These are phyloP conservation scores for Gobius niger DNA, from an alignment of 2,113 vertebrate species.

Conservation along the genomic window DNA sequence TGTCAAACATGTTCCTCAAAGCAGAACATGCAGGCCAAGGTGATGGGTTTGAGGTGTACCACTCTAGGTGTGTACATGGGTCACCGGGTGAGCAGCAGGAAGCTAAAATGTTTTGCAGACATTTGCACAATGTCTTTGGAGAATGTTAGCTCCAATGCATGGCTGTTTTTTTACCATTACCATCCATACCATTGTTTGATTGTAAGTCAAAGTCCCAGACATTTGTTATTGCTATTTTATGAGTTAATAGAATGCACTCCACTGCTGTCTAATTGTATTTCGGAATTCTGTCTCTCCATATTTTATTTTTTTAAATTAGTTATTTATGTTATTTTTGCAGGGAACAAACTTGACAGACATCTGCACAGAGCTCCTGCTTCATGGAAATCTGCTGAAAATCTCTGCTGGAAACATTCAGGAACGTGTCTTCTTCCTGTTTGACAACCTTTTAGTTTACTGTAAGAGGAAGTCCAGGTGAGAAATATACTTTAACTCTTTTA, in stretches of 20 bases:
- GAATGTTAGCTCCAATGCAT: not conserved
- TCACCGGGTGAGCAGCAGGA: not conserved
- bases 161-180: not conserved
- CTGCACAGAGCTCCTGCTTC: conserved; percentile 92
- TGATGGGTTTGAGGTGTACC: not conserved
- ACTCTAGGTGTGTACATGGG: not conserved
- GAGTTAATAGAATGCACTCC: no score
- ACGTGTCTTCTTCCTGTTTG: conserved; percentile 96
- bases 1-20: conserved; percentile 10
- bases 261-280: not conserved
- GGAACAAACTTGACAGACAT: conserved; percentile 98
- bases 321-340: conserved; percentile 61
- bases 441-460: conserved; percentile 97
- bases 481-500: not conserved
- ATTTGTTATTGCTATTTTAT: no score
- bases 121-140: conserved; percentile 5
- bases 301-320: not conserved
- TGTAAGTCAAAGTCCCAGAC: no score
- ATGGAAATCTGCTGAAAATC: conserved; percentile 95
- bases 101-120: not conserved
- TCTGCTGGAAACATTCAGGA: conserved; percentile 98
- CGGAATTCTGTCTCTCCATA: not conserved
- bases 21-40: conserved; percentile 9
- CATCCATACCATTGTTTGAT: no score
- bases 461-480: conserved; percentile 96